Conservation (phyloP, 2,797 vertebrate species). For the Urophycis tenuis region DNA sequence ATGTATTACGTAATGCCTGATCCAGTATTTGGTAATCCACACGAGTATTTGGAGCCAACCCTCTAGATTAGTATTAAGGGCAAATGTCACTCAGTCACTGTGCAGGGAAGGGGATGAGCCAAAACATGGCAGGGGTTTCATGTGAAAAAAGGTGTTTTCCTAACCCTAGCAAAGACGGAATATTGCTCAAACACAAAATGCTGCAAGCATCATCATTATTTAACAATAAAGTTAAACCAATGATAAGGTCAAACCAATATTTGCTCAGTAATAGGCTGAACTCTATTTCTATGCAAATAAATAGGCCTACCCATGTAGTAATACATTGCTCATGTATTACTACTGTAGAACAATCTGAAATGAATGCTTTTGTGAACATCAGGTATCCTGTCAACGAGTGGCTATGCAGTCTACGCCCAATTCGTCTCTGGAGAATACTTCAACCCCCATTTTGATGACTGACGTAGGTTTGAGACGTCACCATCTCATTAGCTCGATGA, state of each 20-base stretch:
- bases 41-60: background rate
- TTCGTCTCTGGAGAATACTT: conserved; percentile 66
- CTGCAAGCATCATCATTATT: too few relatives aligned
- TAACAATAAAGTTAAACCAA: background rate
- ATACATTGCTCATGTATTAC: background rate
- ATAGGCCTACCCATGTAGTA: too few relatives aligned
- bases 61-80: background rate
- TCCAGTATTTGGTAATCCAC: background rate
- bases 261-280: too few relatives aligned
- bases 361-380: background rate
- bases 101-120: background rate
- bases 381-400: conserved; percentile 65
- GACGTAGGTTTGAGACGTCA: conserved; percentile 50
- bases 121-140: background rate
- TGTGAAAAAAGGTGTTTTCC: background rate
- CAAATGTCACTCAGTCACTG: background rate
- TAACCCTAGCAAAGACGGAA: background rate
- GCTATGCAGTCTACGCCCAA: conserved; percentile 68
- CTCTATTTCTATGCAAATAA: background rate
- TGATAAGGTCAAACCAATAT: background rate
- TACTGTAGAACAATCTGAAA: background rate
- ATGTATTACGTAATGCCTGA: background rate
- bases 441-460: conserved; percentile 52
- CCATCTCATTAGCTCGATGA: background rate
- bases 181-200: background rate